Base-by-base conservation (phyloP, 2,888 invertebrate genomes). In the Itoplectis maculator region DNA sequence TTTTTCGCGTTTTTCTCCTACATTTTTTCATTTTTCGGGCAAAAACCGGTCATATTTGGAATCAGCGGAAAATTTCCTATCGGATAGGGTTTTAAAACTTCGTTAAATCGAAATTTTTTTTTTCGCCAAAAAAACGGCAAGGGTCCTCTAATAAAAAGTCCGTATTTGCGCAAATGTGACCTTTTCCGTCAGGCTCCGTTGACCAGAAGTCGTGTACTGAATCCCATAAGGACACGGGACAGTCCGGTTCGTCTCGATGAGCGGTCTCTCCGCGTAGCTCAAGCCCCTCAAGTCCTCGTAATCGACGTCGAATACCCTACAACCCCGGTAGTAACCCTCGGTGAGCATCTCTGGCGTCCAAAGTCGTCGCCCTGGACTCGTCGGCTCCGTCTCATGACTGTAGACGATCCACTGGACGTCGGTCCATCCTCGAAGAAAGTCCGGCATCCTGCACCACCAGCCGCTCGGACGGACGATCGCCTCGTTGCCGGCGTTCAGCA, bases 391-490 rank as follows among this genome's bases (percentile, higher is more conserved):
- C 29, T 61, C 73, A 59, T 87, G 87, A 37, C 86, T 87, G 77
- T 84, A 87, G 5, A 82, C 20, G 69, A 87, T 87, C 87, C 87
- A 87, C 45, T 86, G 77, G 2, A 73, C 68, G 42, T 84, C 79
- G 20, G 87, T 84, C 87, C 87, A 87, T 45, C 82, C 51, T 1
- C 56, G 40, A 23, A 87, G 77, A 72, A 79, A 83, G 72, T 70
- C 56, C 8, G 87, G 87, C 74, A 79, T 86, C 69, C 84, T 74
- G 73, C 87, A 87, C 87, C 87, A 87, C 85, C 86, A 85, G 15
- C 87, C 85, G 8, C 83, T 59, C 6, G 82, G 81, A 35, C 83
- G 83, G 20, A 84, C 40, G 4, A 86, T 56, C 3, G 81, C 81
- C 49, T 87, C 87, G 7, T 83, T 81, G 37, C 84, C 84, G 56